Base-by-base conservation (phyloP, 1,140 invertebrate genomes). In the Asobara japonica region DNA sequence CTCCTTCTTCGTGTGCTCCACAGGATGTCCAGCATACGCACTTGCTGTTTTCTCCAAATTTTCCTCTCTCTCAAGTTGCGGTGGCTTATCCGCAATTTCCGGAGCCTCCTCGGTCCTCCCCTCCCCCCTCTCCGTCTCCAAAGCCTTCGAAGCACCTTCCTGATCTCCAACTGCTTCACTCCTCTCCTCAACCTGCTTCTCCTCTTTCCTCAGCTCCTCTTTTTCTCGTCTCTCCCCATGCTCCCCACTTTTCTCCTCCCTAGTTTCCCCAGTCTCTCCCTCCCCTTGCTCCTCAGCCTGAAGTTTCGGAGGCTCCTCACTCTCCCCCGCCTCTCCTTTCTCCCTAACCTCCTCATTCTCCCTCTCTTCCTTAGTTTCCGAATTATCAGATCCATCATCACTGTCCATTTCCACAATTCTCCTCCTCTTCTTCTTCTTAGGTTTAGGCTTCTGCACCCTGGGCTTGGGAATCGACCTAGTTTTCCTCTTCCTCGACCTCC, bases 401-500 rank as follows among this genome's bases (percentile, higher is more conserved):
- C 86, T 86, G 69, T 82, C 80, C 56, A 79, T 75, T 2, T 73
- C 66, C 20, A 86, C 79, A 10, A 87, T 87, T 79, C 86, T 86
- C 72, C 86, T 88, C 72, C 87, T 89, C 73, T 87, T 87, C 72
- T 88, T 89, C 72, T 89, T 89, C 77, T 88, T 88, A 4, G 79
- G 77, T 78, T 88, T 86, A 2, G 86, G 73, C 0, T 79, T n/a
- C 73, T 6, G 77, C 29, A 30, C 82, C 64, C 82, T 84, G 1
- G 84, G 73, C 0, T 76, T 69, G 0, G 82, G 65, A 41, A 79
- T 48, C 2, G 83, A 81, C 76, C 77, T 86, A 71, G 83, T 86
- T 73, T 83, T 87, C 79, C 88, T 89, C 72, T 88, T 89, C 66
- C 81, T 83, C 31, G 84, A 85, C 29, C 89, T 86, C 90, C 90